Conservation (phyloP, 1,140 invertebrate genomes). For the Listronotus bonariensis region DNA sequence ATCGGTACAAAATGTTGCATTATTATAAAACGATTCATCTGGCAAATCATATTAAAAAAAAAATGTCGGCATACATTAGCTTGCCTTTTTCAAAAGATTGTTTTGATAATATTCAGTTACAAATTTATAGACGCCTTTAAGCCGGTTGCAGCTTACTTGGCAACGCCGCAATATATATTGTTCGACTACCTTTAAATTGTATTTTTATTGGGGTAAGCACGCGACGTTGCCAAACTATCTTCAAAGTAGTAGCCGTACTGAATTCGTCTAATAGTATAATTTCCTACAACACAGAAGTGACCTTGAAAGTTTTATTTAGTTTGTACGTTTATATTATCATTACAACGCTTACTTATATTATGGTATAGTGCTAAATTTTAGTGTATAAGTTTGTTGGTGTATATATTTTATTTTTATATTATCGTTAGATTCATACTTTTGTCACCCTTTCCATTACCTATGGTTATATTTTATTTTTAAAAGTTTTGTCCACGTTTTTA, state of each 20-base stretch:
- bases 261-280: not conserved
- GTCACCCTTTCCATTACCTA: conserved; percentile 20
- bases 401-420: conserved; percentile 37
- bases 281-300: conserved; percentile 21
- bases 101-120: conserved; percentile 18
- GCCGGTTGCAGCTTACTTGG: too few species aligned
- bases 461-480: conserved; percentile 18
- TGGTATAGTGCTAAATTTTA: conserved; percentile 14
- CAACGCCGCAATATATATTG: too few species aligned
- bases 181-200: too few species aligned
- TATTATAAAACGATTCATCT: conserved; percentile 23
- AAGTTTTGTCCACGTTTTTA: conserved; percentile 18
- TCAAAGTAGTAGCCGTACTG: too few species aligned
- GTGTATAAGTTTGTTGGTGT: conserved; percentile 35
- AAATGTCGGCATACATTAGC: conserved; percentile 24
- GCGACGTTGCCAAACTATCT: too few species aligned
- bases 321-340: conserved; percentile 24
- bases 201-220: too few species aligned
- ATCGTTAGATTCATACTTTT: conserved; percentile 25
- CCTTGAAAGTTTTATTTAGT: conserved; percentile 19
- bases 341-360: conserved; percentile 15
- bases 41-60: conserved; percentile 18
- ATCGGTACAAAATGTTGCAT: conserved; percentile 18
- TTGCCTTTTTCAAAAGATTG: conserved; percentile 19
- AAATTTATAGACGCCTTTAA: not conserved